Evolutionary conservation across 35 echinoderm and acorn worm genomes (phyloP).

Genomic region (Patiria miniata): DNA sequence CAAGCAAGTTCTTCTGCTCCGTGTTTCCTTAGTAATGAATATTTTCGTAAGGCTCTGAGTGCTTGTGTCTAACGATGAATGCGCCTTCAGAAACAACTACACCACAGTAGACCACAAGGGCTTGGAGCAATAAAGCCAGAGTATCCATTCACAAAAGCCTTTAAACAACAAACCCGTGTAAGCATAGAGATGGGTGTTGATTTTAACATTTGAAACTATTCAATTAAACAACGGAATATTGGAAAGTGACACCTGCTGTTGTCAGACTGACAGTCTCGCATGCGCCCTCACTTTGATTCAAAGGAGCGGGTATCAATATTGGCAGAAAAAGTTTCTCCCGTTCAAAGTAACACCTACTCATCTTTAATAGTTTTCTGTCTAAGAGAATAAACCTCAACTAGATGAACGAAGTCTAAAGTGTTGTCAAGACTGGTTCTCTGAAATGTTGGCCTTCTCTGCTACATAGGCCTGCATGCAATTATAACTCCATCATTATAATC

Average conservation of each 20-base stretch:
- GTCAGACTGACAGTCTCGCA: too few relatives aligned
- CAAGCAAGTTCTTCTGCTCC: neutral
- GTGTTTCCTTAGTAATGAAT: conserved; percentile 21
- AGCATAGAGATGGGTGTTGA: neutral
- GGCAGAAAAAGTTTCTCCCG: too few relatives aligned
- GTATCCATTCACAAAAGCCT: neutral
- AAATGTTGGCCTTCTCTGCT: too few relatives aligned
- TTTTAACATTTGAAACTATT: conserved; percentile 29
- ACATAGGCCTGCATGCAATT: too few relatives aligned
- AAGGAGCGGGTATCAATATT: too few relatives aligned
- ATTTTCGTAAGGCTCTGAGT: neutral
- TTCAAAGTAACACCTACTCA: too few relatives aligned
- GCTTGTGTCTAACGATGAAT: neutral
- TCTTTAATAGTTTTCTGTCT: too few relatives aligned
- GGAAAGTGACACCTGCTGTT: neutral
- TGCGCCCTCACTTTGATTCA: too few relatives aligned
- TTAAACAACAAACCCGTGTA: neutral
- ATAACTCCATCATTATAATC: too few relatives aligned
- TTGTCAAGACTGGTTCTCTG: too few relatives aligned
- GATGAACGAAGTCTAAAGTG: too few relatives aligned
- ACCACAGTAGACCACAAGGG: neutral
- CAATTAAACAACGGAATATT: conserved; percentile 12
- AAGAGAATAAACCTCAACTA: too few relatives aligned
- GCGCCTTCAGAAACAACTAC: neutral
- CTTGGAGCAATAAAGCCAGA: neutral